These are phyloP conservation scores for Lophotriccus pileatus DNA, from an alignment of 2,797 vertebrate species.

Conservation along the genomic window DNA sequence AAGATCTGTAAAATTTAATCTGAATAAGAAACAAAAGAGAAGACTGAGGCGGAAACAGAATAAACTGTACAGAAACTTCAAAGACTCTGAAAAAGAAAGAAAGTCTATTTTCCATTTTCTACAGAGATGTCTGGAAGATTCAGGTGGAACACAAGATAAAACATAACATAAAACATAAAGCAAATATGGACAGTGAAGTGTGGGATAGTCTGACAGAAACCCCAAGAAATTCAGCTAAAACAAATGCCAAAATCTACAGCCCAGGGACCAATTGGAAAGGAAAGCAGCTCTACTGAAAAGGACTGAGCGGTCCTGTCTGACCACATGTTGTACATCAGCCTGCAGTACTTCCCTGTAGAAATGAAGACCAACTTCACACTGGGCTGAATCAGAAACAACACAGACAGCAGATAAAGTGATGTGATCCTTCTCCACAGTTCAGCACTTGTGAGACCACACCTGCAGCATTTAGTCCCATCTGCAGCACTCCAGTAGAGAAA, in stretches of 20 bases:
- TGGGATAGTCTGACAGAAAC: not conserved
- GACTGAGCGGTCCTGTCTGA: accelerated
- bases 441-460: not conserved
- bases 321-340: accelerated
- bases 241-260: not conserved
- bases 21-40: not conserved
- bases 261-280: not conserved
- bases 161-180: not conserved
- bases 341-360: not conserved
- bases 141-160: not conserved
- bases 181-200: not conserved
- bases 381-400: not conserved
- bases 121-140: not conserved
- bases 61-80: not conserved
- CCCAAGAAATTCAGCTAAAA: not conserved
- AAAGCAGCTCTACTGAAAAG: not conserved
- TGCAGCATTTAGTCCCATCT: not conserved
- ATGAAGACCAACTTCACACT: not conserved
- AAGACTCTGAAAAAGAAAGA: not conserved
- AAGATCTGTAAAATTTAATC: not conserved
- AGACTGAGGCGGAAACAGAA: not conserved
- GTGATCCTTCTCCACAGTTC: not conserved
- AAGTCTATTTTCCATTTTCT: not conserved
- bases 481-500: not conserved
- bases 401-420: not conserved